Conservation (phyloP, 2,797 vertebrate genomes). For the Ctenopoma kingsleyae region DNA sequence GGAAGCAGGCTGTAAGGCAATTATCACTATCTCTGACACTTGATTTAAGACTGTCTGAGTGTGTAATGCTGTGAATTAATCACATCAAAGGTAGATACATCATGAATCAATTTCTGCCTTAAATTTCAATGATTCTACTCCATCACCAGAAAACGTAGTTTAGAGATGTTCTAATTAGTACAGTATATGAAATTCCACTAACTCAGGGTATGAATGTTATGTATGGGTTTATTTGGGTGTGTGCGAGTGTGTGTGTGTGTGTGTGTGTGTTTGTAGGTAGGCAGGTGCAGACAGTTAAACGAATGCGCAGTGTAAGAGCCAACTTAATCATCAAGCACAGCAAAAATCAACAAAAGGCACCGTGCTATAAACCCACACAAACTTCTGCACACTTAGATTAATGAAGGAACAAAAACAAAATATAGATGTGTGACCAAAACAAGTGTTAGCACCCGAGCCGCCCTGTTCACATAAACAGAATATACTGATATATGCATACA, state of each 20-base stretch:
- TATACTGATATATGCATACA: slow-evolving; percentile 19
- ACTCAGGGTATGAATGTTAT: slow-evolving; percentile 27
- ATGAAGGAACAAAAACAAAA: background rate
- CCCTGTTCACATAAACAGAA: slow-evolving; percentile 14
- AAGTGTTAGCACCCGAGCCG: background rate
- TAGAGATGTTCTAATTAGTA: slow-evolving; percentile 58
- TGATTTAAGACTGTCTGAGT: slow-evolving; percentile 78
- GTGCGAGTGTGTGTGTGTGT: too few relatives aligned
- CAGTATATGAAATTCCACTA: slow-evolving; percentile 49
- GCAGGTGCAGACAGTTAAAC: slow-evolving; percentile 2
- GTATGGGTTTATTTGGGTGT: background rate
- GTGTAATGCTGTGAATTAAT: slow-evolving; percentile 79
- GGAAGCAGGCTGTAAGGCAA: slow-evolving; percentile 81
- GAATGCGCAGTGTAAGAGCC: slow-evolving; percentile 15
- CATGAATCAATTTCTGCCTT: slow-evolving; percentile 70
- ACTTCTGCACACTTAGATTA: slow-evolving; percentile 9
- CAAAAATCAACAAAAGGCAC: slow-evolving; percentile 27
- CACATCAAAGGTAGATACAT: slow-evolving; percentile 66
- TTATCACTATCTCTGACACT: slow-evolving; percentile 77
- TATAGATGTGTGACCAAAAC: slow-evolving; percentile 7
- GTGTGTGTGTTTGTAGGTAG: background rate
- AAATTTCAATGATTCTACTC: slow-evolving; percentile 70
- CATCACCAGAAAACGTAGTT: slow-evolving; percentile 58
- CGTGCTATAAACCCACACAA: slow-evolving; percentile 36
- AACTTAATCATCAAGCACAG: slow-evolving; percentile 42